These are phyloP conservation scores for Elgaria multicarinata DNA, from an alignment of 2,113 vertebrate genomes.

Conservation along the genomic window DNA sequence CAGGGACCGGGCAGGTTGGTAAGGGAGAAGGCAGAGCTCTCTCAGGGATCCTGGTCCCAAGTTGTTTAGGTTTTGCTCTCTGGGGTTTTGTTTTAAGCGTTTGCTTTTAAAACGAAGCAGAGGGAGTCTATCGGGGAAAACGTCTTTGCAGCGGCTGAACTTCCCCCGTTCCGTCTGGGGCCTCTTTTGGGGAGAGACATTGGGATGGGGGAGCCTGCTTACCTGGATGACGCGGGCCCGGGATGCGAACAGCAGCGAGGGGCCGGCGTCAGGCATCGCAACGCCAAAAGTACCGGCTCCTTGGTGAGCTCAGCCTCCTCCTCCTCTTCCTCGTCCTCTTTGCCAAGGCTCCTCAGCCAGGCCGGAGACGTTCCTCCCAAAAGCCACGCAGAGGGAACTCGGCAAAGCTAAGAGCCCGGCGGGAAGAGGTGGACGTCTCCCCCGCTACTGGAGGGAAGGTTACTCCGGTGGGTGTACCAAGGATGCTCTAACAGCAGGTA, in stretches of 20 bases:
- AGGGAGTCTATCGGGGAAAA: too few species aligned
- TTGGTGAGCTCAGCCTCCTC: neutral
- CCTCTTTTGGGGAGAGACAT: too few species aligned
- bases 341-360: neutral
- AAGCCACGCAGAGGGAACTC: neutral
- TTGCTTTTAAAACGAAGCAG: too few species aligned
- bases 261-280: conserved; percentile 78
- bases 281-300: conserved; percentile 44
- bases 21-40: too few species aligned
- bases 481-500: conserved; percentile 3
- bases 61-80: too few species aligned
- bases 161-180: too few species aligned
- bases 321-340: neutral
- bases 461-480: neutral
- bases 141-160: neutral
- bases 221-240: neutral
- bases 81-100: too few species aligned
- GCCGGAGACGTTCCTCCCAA: neutral
- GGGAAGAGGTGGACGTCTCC: neutral
- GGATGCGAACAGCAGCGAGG: conserved; percentile 45
- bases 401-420: neutral
- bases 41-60: too few species aligned
- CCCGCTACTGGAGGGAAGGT: neutral
- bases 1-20: too few species aligned
- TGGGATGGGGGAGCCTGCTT: neutral